Evolutionary conservation across 1,140 invertebrate species (phyloP).

Genomic region (Zophobas morio): DNA sequence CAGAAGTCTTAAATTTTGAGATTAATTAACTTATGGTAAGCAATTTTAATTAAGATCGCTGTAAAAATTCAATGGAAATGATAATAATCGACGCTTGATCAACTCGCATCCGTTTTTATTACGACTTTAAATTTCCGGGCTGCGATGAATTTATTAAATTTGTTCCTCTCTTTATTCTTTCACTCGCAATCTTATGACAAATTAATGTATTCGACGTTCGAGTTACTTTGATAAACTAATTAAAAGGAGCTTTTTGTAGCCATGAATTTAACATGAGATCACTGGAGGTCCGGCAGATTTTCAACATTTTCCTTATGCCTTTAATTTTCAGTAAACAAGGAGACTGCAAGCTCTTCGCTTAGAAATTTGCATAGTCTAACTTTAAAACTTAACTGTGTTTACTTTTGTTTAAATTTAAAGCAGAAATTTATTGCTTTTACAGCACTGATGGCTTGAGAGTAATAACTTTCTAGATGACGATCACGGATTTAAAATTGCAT

Average conservation of each 20-base stretch:
- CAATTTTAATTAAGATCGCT: conserved; percentile 22
- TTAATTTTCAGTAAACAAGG: conserved; percentile 40
- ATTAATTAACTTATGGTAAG: conserved; percentile 39
- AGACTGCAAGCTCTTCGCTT: conserved; percentile 24
- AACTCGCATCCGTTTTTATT: conserved; percentile 3
- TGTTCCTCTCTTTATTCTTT: conserved; percentile 10
- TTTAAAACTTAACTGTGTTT: conserved; percentile 43
- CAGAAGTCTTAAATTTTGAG: conserved; percentile 35
- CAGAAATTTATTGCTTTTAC: conserved; percentile 26
- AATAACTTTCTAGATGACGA: conserved; percentile 25
- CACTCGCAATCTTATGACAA: conserved; percentile 17
- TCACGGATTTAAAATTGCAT: conserved; percentile 5
- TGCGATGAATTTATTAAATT: conserved; percentile 6
- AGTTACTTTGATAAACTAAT: conserved; percentile 39
- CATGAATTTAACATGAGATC: conserved; percentile 42
- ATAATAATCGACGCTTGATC: conserved; percentile 27
- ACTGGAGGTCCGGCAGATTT: conserved; percentile 40
- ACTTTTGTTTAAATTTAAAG: conserved; percentile 36
- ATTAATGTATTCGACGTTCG: conserved; percentile 38
- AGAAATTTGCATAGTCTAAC: conserved; percentile 36
- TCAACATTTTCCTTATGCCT: conserved; percentile 37
- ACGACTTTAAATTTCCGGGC: not conserved
- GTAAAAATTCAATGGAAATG: conserved; percentile 16
- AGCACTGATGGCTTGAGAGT: not conserved
- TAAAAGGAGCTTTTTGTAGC: conserved; percentile 36